Conservation (phyloP, 2,113 vertebrate species). For the Ceyx margarethae region DNA sequence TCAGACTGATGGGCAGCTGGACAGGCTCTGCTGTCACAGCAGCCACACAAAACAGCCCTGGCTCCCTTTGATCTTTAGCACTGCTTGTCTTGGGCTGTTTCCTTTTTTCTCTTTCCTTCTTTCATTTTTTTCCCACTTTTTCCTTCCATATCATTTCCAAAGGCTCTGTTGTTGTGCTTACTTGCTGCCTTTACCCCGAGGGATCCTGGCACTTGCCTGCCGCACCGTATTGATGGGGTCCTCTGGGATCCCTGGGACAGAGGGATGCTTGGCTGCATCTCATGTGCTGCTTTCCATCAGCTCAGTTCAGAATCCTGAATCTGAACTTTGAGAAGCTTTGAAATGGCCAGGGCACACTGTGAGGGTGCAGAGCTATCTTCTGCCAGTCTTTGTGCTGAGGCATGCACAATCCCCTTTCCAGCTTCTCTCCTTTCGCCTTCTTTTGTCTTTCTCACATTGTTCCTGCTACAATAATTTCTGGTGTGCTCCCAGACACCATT, state of each 20-base stretch:
- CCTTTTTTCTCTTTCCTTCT: background rate
- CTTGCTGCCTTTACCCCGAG: accelerated
- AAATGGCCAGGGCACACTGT: accelerated
- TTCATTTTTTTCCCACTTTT: background rate
- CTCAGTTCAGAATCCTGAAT: background rate
- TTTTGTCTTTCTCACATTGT: background rate
- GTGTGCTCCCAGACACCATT: background rate
- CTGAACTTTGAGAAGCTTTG: background rate
- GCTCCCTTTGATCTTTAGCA: background rate
- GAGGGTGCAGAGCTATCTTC: background rate
- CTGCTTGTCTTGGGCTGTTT: background rate
- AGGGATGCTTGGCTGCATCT: background rate
- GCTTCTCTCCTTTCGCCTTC: background rate
- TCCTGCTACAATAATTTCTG: background rate
- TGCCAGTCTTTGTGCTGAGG: background rate
- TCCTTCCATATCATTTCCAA: background rate
- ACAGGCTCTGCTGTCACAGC: background rate
- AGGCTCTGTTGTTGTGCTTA: background rate
- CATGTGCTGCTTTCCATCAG: background rate
- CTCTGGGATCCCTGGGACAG: background rate
- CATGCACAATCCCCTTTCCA: accelerated
- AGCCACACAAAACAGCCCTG: background rate
- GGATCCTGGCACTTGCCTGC: background rate
- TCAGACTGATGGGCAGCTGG: background rate
- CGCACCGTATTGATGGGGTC: background rate